phyloP scores from a whole-genome alignment of 2,113 vertebrate species.

The Corythornis cristatus region DNA sequence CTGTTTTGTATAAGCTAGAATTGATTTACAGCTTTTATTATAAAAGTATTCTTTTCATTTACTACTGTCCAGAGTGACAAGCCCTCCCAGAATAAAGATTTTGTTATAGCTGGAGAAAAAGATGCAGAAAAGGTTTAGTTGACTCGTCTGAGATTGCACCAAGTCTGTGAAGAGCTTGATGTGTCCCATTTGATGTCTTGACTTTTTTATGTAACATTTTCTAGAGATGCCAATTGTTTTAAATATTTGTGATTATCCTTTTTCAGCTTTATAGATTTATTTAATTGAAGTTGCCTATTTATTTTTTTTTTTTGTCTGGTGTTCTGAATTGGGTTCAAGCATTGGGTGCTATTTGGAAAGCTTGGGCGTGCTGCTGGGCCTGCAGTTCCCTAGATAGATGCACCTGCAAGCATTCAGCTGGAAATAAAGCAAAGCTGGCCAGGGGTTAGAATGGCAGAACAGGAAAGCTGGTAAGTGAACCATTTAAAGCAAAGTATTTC shows the following conservation, averaged over 20 bases:
- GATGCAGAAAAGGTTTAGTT: not conserved
- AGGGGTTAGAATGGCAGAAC: not conserved
- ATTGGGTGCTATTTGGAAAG: accelerated
- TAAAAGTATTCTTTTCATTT: not conserved
- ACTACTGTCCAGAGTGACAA: not conserved
- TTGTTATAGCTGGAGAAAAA: not conserved
- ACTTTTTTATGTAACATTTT: not conserved
- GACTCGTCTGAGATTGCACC: not conserved
- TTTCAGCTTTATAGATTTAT: not conserved
- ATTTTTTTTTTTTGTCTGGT: not conserved
- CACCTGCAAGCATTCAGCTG: not conserved
- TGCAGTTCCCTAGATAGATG: not conserved
- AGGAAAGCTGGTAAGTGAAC: not conserved
- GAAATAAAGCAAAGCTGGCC: not conserved
- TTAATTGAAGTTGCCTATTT: not conserved
- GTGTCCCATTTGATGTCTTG: not conserved
- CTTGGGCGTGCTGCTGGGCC: accelerated
- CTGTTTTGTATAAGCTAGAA: not conserved
- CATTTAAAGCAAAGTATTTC: not conserved
- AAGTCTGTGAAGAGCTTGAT: not conserved
- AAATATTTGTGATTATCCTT: not conserved
- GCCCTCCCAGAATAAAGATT: not conserved
- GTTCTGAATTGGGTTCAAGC: not conserved
- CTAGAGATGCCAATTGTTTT: not conserved
- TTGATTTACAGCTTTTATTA: not conserved